Evolutionary conservation across 2,797 vertebrate genomes (phyloP).

Genomic region (Netta rufina): DNA sequence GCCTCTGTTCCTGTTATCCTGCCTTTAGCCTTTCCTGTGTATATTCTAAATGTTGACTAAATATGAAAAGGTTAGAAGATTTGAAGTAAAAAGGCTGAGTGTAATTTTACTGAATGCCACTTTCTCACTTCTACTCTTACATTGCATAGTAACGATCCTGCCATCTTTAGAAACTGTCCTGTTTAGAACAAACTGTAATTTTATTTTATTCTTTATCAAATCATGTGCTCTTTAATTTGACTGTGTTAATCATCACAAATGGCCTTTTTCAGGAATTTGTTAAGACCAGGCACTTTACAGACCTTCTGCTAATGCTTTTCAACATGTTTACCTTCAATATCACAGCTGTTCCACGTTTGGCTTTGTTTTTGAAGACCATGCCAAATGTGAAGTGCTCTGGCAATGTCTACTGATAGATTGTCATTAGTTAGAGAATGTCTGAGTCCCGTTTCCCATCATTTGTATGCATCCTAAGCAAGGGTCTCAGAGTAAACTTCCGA

Average conservation of each 20-base stretch:
- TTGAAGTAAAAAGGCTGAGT: background rate
- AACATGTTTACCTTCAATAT: constrained; percentile 57
- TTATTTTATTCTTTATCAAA: constrained; percentile 31
- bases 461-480: background rate
- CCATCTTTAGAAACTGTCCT: background rate
- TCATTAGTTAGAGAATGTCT: background rate
- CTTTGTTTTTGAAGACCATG: background rate
- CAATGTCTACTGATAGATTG: background rate
- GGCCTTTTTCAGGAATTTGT: constrained; percentile 18
- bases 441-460: background rate
- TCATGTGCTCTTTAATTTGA: constrained; percentile 28
- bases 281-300: constrained; percentile 34
- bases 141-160: background rate
- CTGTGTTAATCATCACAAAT: constrained; percentile 23
- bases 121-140: background rate
- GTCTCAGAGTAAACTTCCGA: background rate
- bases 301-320: constrained; percentile 57
- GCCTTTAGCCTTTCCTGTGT: background rate
- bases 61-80: background rate
- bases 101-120: background rate
- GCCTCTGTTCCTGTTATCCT: background rate
- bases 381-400: constrained; percentile 54
- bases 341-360: constrained; percentile 64
- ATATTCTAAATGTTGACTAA: background rate
- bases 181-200: constrained; percentile 24